phyloP scores from a whole-genome alignment of 2,888 invertebrate species.

The Hirtodrosophila trivittata region DNA sequence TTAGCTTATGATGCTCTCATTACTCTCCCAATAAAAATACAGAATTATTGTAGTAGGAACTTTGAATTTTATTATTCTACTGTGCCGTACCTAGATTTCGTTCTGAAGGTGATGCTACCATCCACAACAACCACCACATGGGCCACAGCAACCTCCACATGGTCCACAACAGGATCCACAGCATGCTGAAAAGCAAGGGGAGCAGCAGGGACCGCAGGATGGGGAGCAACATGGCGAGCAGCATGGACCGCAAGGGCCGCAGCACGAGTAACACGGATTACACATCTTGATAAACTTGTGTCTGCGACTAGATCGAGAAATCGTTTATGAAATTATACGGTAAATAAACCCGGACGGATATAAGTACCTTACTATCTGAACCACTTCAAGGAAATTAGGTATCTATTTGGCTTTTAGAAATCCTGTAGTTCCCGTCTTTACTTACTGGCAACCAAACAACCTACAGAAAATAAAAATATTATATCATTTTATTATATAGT shows the following conservation, averaged over 20 bases:
- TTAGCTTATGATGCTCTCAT: conserved; percentile 43
- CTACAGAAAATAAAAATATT: no score
- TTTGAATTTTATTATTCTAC: no score
- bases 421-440: no score
- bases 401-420: no score
- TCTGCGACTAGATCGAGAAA: no score
- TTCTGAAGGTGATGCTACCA: conserved; percentile 12
- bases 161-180: no score
- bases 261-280: background rate
- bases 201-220: conserved; percentile 24
- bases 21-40: no score
- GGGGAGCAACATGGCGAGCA: background rate
- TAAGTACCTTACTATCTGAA: background rate
- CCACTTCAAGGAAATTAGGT: background rate
- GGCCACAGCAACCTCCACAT: background rate
- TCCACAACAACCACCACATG: background rate
- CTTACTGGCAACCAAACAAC: no score
- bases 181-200: conserved; percentile 1
- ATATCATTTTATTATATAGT: no score
- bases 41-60: no score
- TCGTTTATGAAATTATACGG: no score
- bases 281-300: background rate
- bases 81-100: background rate
- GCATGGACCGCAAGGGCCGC: background rate
- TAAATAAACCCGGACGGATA: no score